Evolutionary conservation across 1,140 invertebrate genomes (phyloP).

Genomic region (Sarcophaga bullata): DNA sequence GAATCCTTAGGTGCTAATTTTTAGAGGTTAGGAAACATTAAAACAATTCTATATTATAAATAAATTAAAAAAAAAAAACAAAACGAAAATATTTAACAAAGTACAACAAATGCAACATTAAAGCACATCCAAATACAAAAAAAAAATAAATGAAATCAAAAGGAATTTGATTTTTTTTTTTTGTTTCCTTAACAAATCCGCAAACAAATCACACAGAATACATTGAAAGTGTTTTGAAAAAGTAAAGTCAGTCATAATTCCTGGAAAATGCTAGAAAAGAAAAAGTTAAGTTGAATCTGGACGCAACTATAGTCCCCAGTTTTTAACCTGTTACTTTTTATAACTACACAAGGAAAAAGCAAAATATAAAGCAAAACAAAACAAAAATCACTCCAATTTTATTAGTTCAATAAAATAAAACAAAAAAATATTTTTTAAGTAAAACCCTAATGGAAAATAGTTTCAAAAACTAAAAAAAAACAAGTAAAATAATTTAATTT

Average conservation of each 20-base stretch:
- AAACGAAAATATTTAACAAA: constrained; percentile 30
- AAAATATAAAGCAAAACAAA: too few relatives aligned
- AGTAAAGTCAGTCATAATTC: neutral
- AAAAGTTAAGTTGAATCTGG: neutral
- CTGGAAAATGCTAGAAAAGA: neutral
- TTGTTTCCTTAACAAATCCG: neutral
- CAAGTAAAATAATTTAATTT: constrained; percentile 18
- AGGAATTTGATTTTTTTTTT: neutral
- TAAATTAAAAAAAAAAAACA: constrained; percentile 1
- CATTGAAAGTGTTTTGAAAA: neutral
- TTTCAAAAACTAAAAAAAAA: constrained; percentile 42
- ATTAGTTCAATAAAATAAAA: neutral
- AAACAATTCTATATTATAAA: constrained; percentile 45
- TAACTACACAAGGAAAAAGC: neutral
- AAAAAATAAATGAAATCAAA: neutral
- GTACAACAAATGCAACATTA: constrained; percentile 35
- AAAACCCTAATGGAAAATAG: constrained; percentile 28
- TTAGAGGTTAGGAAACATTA: constrained; percentile 64
- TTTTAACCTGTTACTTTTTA: neutral
- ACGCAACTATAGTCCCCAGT: neutral
- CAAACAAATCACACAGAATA: neutral
- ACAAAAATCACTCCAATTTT: constrained; percentile 24
- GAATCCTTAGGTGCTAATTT: constrained; percentile 65
- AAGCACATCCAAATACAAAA: constrained; percentile 31
- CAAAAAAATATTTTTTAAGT: constrained; percentile 33